These are phyloP conservation scores for Thalassophryne amazonica DNA, from an alignment of 2,797 vertebrate genomes.

Conservation along the genomic window DNA sequence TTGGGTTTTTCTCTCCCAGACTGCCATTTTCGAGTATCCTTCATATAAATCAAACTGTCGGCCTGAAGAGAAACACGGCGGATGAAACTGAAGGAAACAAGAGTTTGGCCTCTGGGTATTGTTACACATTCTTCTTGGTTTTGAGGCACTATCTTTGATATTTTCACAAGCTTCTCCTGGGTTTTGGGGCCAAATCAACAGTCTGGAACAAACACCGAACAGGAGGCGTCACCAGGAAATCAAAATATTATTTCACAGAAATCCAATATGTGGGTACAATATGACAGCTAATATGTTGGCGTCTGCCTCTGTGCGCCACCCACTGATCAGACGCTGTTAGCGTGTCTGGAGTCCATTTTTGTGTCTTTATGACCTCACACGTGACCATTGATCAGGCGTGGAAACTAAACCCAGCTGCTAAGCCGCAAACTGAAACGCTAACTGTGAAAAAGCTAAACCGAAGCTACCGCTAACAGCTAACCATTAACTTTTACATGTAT, in stretches of 20 bases:
- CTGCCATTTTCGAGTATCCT: conserved; percentile 36
- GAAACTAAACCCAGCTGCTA: conserved; percentile 36
- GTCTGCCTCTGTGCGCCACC: conserved; percentile 56
- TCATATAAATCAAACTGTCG: conserved; percentile 41
- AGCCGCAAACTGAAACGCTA: conserved; percentile 36
- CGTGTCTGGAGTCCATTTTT: conserved; percentile 46
- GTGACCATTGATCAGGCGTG: conserved; percentile 34
- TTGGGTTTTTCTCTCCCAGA: too few relatives aligned
- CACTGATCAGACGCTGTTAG: conserved; percentile 45
- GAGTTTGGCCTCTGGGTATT: conserved; percentile 46
- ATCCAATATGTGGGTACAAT: conserved; percentile 68
- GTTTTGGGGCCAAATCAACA: conserved; percentile 39
- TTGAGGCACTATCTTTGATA: conserved; percentile 50
- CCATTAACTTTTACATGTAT: too few relatives aligned
- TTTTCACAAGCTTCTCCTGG: conserved; percentile 54
- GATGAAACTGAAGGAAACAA: conserved; percentile 39
- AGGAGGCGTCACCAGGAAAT: conserved; percentile 58
- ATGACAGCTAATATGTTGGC: conserved; percentile 70
- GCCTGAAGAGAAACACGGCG: conserved; percentile 15
- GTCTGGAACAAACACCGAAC: conserved; percentile 44
- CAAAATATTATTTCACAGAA: conserved; percentile 75
- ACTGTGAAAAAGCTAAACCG: too few relatives aligned
- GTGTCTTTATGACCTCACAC: conserved; percentile 54
- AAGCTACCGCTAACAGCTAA: too few relatives aligned
- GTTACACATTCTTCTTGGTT: conserved; percentile 51